Conservation (phyloP, 92 coral and sea anemone genomes). For the Heteractis magnifica region DNA sequence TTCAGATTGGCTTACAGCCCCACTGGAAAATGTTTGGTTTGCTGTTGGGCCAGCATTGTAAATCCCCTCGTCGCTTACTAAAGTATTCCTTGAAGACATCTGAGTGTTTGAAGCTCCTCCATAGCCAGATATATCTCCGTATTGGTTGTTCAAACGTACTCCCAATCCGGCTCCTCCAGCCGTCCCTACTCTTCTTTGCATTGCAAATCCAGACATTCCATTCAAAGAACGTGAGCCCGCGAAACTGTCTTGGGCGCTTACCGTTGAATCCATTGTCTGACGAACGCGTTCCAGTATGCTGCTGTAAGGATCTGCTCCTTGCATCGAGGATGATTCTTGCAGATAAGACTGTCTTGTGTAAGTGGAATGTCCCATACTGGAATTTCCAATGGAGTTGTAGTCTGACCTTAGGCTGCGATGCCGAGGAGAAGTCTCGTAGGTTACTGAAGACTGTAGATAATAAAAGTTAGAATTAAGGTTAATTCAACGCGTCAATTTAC, state of each 20-base stretch:
- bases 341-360: conserved; percentile 23
- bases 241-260: conserved; percentile 26
- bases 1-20: background rate
- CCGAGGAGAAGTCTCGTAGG: conserved; percentile 28
- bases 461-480: background rate
- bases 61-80: background rate
- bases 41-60: background rate
- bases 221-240: conserved; percentile 30
- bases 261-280: conserved; percentile 49
- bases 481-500: background rate
- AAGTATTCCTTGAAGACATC: background rate
- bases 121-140: conserved; percentile 5
- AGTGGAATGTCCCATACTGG: background rate
- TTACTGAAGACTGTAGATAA: conserved; percentile 7
- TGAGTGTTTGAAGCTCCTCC: conserved; percentile 9
- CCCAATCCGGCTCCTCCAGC: conserved; percentile 5
- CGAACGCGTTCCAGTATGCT: conserved; percentile 57
- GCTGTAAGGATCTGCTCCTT: conserved; percentile 41
- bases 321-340: conserved; percentile 20
- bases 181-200: background rate
- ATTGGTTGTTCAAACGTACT: background rate
- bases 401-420: conserved; percentile 15
- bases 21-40: background rate
- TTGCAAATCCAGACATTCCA: conserved; percentile 20
- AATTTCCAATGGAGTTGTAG: conserved; percentile 21